Conservation (phyloP, 35 echinoderm and acorn worm genomes). For the Ptychodera flava region DNA sequence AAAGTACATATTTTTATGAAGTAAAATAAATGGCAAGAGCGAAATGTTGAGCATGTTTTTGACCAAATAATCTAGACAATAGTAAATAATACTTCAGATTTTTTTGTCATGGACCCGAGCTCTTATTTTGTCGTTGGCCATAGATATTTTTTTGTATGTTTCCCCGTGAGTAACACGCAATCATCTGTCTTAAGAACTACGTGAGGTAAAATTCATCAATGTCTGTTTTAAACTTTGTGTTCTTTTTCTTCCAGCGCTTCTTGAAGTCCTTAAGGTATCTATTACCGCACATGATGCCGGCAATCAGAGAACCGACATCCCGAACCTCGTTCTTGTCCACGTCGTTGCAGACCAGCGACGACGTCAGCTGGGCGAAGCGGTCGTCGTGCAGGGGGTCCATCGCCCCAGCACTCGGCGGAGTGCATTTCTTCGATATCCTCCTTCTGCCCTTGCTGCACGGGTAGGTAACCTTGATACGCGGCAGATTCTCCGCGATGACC, state of each 20-base stretch:
- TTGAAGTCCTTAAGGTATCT: background rate
- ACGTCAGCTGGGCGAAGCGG: constrained; percentile 11
- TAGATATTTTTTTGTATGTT: no score
- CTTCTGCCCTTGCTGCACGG: background rate
- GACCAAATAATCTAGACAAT: no score
- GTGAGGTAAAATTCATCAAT: background rate
- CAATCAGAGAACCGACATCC: background rate
- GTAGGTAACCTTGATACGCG: constrained; percentile 21
- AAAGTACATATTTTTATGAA: no score
- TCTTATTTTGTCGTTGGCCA: no score
- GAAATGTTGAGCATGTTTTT: no score
- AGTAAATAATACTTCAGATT: no score
- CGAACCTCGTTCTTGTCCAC: background rate
- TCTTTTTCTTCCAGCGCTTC: background rate
- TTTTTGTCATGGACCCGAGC: no score
- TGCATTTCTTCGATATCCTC: background rate
- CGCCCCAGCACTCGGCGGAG: background rate
- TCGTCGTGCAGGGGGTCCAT: constrained; percentile 41
- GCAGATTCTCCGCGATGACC: constrained; percentile 30
- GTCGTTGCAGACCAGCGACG: background rate
- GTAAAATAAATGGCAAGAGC: no score
- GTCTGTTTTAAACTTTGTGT: background rate
- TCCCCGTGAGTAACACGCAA: no score
- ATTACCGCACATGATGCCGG: background rate
- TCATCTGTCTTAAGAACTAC: no score